These are phyloP conservation scores for Magallana ariakensis DNA, from an alignment of 1,140 invertebrate genomes.

Conservation along the genomic window DNA sequence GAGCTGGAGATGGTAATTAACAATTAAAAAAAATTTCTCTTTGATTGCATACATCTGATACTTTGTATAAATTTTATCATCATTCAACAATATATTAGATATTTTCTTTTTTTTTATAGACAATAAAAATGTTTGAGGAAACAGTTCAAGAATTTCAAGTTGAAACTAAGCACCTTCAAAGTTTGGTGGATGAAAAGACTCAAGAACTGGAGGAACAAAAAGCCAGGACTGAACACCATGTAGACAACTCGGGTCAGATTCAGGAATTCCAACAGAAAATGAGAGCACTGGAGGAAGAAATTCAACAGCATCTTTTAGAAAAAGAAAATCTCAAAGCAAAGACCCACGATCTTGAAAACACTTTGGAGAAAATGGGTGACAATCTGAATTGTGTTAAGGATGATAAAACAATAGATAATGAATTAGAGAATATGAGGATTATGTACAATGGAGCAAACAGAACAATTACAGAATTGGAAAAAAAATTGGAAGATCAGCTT, in stretches of 20 bases:
- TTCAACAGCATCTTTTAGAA: not conserved
- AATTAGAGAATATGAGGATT: not conserved
- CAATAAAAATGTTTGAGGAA: constrained; percentile 16
- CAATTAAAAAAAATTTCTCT: too few relatives aligned
- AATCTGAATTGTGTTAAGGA: not conserved
- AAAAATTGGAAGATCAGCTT: not conserved
- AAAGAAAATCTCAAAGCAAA: not conserved
- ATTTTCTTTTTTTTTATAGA: not conserved
- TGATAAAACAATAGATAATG: not conserved
- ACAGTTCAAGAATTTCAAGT: constrained; percentile 1
- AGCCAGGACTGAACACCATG: not conserved
- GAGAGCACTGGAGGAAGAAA: not conserved
- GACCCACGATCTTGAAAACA: not conserved
- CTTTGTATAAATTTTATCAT: too few relatives aligned
- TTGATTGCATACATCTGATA: too few relatives aligned
- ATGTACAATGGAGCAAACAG: not conserved
- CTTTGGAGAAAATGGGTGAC: not conserved
- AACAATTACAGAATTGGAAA: constrained; percentile 19
- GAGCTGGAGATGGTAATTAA: constrained; percentile 51
- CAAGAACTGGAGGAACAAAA: not conserved
- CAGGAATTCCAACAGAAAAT: not conserved
- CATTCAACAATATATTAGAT: not conserved
- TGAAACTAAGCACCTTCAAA: not conserved
- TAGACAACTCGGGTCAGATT: not conserved
- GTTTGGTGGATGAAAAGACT: not conserved